Conservation (phyloP, 2,113 vertebrate genomes). For the Raja brachyura region DNA sequence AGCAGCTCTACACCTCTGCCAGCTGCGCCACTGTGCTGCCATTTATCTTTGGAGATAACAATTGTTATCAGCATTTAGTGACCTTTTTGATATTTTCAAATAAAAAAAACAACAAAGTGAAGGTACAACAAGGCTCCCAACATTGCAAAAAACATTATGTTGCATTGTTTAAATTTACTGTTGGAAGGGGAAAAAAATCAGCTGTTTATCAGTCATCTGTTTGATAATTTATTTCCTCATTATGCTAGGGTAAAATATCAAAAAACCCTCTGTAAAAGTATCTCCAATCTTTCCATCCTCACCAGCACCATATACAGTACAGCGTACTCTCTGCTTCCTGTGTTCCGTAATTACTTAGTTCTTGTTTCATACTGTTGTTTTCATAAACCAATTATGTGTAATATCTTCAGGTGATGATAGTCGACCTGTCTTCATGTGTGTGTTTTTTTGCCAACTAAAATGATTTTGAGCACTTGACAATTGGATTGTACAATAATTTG, state of each 20-base stretch:
- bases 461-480: conserved; percentile 72
- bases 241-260: conserved; percentile 45
- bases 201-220: conserved; percentile 59
- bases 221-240: conserved; percentile 11
- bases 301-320: conserved; percentile 43
- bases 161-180: background rate
- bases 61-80: too few species aligned
- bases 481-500: conserved; percentile 63
- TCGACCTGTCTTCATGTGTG: conserved; percentile 54
- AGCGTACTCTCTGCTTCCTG: conserved; percentile 45
- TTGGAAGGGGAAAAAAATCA: background rate
- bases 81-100: background rate
- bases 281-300: conserved; percentile 21
- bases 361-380: conserved; percentile 72
- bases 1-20: too few species aligned
- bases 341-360: conserved; percentile 46
- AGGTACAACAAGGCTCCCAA: background rate
- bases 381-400: conserved; percentile 61
- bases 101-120: background rate
- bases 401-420: conserved; percentile 75
- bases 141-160: background rate
- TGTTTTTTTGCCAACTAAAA: conserved; percentile 67
- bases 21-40: too few species aligned
- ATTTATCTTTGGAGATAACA: too few species aligned
- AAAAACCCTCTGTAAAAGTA: conserved; percentile 42